Evolutionary conservation across 2,797 vertebrate species (phyloP).

Genomic region (Denticeps clupeoides): DNA sequence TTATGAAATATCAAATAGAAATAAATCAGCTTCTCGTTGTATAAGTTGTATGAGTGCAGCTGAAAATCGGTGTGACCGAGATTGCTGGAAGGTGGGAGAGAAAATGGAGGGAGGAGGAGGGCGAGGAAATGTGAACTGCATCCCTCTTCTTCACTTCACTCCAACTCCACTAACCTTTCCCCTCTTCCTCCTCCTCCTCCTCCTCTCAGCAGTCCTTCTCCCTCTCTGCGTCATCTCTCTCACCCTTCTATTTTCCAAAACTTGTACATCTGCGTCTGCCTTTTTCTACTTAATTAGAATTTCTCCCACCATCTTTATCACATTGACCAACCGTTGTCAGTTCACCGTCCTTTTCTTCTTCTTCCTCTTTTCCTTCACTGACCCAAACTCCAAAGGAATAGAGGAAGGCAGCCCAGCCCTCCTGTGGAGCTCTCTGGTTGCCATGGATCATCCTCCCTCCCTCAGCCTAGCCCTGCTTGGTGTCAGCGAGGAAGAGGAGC

Average conservation of each 20-base stretch:
- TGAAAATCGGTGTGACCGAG: constrained; percentile 43
- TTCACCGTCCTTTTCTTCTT: background rate
- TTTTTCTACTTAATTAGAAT: too few species aligned
- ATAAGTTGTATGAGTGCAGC: constrained; percentile 13
- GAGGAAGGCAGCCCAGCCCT: constrained; percentile 17
- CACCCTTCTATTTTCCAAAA: too few species aligned
- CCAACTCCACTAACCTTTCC: too few species aligned
- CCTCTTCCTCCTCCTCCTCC: too few species aligned
- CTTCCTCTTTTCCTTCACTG: constrained; percentile 12
- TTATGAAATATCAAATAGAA: too few species aligned
- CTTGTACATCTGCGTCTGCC: too few species aligned
- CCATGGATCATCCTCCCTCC: constrained; percentile 50
- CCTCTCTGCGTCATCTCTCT: too few species aligned
- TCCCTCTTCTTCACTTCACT: constrained; percentile 36
- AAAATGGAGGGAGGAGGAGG: constrained; percentile 30
- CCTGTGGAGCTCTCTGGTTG: constrained; percentile 26
- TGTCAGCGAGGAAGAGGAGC: constrained; percentile 57
- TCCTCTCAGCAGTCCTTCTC: too few species aligned
- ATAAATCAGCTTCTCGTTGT: too few species aligned
- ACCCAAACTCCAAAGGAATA: constrained; percentile 27
- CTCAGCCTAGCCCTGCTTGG: constrained; percentile 62
- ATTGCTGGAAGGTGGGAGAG: constrained; percentile 41
- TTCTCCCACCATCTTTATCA: too few species aligned
- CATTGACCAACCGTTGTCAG: too few species aligned
- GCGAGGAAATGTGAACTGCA: constrained; percentile 23